These are phyloP conservation scores for Chlorodrepanis virens DNA, from an alignment of 2,113 vertebrate genomes.

Conservation along the genomic window DNA sequence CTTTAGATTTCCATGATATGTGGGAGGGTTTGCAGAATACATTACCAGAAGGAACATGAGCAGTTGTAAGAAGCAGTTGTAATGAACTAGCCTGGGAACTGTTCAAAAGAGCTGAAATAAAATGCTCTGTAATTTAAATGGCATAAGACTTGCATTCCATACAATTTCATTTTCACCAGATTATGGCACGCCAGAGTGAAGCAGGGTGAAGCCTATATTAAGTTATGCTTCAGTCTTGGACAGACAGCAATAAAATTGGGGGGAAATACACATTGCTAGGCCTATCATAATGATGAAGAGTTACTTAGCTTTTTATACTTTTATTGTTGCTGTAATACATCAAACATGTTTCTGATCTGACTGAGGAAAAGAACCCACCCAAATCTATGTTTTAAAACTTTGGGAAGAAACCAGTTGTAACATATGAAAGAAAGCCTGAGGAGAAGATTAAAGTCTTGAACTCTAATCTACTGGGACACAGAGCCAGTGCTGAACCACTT, in stretches of 20 bases:
- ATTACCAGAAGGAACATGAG: constrained; percentile 47
- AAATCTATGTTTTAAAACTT: background rate
- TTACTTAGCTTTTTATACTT: background rate
- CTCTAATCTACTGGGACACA: background rate
- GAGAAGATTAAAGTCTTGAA: background rate
- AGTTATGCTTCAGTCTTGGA: constrained; percentile 1
- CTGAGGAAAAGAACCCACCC: background rate
- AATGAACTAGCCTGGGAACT: constrained; percentile 64
- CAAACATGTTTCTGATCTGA: background rate
- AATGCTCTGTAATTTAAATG: constrained; percentile 39
- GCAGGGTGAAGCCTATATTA: background rate
- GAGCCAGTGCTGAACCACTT: background rate
- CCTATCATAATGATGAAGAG: background rate
- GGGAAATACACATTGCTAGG: background rate
- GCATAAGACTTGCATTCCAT: background rate
- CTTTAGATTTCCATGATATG: constrained; percentile 17
- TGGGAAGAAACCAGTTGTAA: background rate
- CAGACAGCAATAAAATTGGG: background rate
- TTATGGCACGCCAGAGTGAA: background rate
- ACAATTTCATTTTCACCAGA: constrained; percentile 8
- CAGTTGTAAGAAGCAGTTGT: background rate
- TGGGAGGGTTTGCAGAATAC: constrained; percentile 12
- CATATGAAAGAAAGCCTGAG: background rate
- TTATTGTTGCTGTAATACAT: background rate
- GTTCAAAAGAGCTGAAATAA: constrained; percentile 52